Conservation (phyloP, 2,797 vertebrate species). For the Urocyon cinereoargenteus region DNA sequence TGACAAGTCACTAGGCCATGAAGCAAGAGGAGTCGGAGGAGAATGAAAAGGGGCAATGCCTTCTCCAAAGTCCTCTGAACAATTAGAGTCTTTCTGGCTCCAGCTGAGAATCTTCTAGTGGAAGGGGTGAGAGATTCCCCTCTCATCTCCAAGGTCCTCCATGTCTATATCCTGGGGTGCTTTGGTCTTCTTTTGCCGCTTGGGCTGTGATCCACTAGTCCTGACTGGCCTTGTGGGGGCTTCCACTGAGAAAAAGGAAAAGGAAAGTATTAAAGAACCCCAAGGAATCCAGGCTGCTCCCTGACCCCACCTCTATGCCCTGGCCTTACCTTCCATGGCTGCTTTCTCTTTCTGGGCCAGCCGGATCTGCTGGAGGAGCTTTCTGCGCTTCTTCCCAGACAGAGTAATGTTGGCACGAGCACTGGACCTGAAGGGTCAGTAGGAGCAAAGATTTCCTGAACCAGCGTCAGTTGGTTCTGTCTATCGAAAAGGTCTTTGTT, state of each 20-base stretch:
- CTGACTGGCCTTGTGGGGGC: constrained; percentile 55
- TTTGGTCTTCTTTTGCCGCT: constrained; percentile 71
- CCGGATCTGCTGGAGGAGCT: constrained; percentile 92
- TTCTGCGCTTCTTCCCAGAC: constrained; percentile 93
- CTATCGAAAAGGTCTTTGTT: not conserved
- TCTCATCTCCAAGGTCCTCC: constrained; percentile 73
- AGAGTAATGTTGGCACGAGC: constrained; percentile 92
- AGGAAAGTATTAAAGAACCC: not conserved
- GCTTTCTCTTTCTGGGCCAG: constrained; percentile 89
- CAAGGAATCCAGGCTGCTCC: not conserved
- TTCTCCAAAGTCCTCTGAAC: constrained; percentile 12
- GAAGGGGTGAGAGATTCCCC: constrained; percentile 21
- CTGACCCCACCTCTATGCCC: not conserved
- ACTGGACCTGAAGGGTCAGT: constrained; percentile 87
- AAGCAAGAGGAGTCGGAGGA: not conserved
- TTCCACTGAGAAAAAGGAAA: constrained; percentile 84
- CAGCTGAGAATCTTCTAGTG: not conserved
- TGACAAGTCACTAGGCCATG: not conserved
- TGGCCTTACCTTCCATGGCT: constrained; percentile 87
- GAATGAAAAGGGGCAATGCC: not conserved
- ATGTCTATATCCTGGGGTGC: constrained; percentile 83
- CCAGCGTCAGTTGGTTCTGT: not conserved
- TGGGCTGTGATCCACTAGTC: constrained; percentile 51
- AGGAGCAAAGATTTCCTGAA: not conserved
- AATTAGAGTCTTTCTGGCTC: not conserved